A percentile compares a stretch with the other conserved stretches of the same genome.
phyloP scores from a whole-genome alignment of 2,113 vertebrate genomes.

The Crocuta crocuta region DNA sequence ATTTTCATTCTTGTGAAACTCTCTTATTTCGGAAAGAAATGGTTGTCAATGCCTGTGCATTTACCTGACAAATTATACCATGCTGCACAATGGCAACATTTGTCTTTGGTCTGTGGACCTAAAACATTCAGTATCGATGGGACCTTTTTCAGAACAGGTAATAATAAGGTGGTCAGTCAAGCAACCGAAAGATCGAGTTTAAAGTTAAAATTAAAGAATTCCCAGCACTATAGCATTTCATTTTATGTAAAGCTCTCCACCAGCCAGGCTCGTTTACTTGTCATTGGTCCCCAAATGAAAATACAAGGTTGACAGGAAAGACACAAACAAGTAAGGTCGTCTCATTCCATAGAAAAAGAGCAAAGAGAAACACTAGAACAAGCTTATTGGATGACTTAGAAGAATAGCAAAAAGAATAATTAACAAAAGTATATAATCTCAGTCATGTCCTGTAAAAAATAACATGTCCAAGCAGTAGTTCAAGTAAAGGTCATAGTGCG shows the following conservation, averaged over 20 bases:
- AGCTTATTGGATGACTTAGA: constrained; percentile 44
- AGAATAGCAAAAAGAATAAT: background rate
- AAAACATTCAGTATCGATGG: constrained; percentile 86
- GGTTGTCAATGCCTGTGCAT: constrained; percentile 84
- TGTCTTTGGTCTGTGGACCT: constrained; percentile 91
- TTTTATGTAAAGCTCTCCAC: constrained; percentile 68
- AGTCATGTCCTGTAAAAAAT: constrained; percentile 46
- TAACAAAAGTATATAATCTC: constrained; percentile 13
- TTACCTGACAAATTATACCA: constrained; percentile 83
- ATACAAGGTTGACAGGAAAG: constrained; percentile 84
- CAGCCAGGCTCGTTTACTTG: constrained; percentile 74
- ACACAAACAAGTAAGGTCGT: constrained; percentile 76
- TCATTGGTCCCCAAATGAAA: constrained; percentile 82
- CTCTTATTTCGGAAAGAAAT: constrained; percentile 60
- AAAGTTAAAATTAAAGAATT: constrained; percentile 93
- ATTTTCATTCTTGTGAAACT: constrained; percentile 64
- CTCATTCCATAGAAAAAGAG: background rate
- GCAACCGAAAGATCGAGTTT: constrained; percentile 94
- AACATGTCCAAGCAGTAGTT: constrained; percentile 35
- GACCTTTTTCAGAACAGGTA: constrained; percentile 86
- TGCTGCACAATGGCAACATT: constrained; percentile 89
- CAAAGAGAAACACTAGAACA: constrained; percentile 49
- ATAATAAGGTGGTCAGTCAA: constrained; percentile 95
- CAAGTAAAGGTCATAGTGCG: constrained; percentile 56
- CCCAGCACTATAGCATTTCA: constrained; percentile 94